Evolutionary conservation across 1,140 invertebrate genomes (phyloP), one percentile per base, ranked within the genome.

Genomic region (Neodiprion virginianus): DNA sequence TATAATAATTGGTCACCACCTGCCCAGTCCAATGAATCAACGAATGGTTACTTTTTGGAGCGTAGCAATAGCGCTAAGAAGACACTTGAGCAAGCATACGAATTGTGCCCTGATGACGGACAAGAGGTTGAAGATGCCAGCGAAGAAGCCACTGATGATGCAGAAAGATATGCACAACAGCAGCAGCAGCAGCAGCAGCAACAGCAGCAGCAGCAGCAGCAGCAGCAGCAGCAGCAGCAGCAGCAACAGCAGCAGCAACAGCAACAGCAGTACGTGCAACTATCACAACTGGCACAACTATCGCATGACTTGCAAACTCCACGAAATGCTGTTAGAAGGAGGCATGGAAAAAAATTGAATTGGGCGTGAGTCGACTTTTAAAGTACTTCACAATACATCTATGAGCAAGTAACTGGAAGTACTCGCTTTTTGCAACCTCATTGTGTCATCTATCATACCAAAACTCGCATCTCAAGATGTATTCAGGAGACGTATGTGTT

Each of bases 1-100:
- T 98, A 97, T 85, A 96, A 94, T 82, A 96, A 95, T 75, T 98
- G 97, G 95, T 98, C 97, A 76, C 96, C 97, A 11, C 96, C 97
- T 7, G 94, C 96, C 1, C 95, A 95, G 80, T 98, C 96, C 11
- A 99, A 99, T 88, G 97, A 99, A 85, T 96, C 95, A 17, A 95
- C 96, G 9, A 98, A 97, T 86, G 96, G 97, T 70, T 99, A 98
- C 84, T 97, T 96, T 88, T 87, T 99, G 66, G 97, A 99, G 85
- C 91, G 97, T 72, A 98, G 96, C 72, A 96, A 96, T 80, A 98
- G 96, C 78, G 98, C 97, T 0, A 92, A 95, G 72, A 95, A 96
- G 82, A 98, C 95, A 0, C 89, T 98, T 61, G 94, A 97, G 77
- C 93, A 94, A 83, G 96, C 96, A 2, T 92, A 92, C 72, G 95